Evolutionary conservation across 2,113 vertebrate species (phyloP), one percentile per base, ranked within the genome.

Genomic region (Strix uralensis): DNA sequence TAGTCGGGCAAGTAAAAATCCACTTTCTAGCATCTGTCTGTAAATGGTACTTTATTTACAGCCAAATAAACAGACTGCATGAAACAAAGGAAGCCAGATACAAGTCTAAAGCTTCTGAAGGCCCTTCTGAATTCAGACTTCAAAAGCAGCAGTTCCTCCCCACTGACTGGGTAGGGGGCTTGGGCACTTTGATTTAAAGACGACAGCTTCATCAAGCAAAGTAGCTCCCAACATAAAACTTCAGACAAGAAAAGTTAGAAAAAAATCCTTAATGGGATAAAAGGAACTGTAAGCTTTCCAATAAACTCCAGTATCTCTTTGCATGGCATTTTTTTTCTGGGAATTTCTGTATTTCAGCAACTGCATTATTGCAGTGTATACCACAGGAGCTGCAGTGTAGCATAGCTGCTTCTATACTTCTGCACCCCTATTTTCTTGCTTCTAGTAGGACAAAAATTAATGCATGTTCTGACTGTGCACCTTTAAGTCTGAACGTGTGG

Each of bases 1-100:
- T 81, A 67, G 87, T 42, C 0, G 0, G 46, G 25, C 72, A 88
- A 94, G 57, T 49, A 94, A 93, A 96, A 95, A 52, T 65, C 32
- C 22, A 49, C 27, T 87, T 94, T 81, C 69, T 87, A 86, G 81
- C 40, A 81, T 91, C 61, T 61, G 40, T 44, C 73, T 87, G 73
- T 79, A 94, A 97, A 85, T 73, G 88, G 70, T 25, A 81, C 46
- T 88, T 86, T 94, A 92, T 94, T 92, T 93, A 94, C 58, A 94
- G 62, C 57, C 73, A 85, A 57, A 70, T 77, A 94, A 96, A 91
- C 81, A 92, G 91, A 69, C 70, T 73, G 9, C 1, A 1, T 44
- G 44, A 36, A 96, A 95, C 78, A 96, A 96, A 96, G 49, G 30
- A 95, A 87, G 73, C 6, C 36, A 96, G 65, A 96, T 32, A 63